Conservation (phyloP, 2,797 vertebrate genomes). For the Ataeniobius toweri region DNA sequence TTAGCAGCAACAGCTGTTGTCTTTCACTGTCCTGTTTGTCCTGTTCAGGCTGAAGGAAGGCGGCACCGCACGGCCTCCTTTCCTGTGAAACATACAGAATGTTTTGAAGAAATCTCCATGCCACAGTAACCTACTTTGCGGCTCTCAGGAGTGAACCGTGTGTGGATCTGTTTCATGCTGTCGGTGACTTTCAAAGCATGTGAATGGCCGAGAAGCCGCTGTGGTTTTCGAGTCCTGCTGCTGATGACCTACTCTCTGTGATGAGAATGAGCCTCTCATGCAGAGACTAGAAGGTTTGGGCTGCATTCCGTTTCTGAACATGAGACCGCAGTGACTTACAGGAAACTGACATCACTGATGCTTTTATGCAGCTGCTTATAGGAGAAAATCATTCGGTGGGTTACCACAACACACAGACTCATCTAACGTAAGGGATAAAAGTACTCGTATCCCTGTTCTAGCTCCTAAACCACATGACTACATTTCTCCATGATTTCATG, state of each 20-base stretch:
- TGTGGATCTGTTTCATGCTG: background rate
- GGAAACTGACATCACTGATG: constrained; percentile 24
- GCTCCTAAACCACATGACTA: constrained; percentile 12
- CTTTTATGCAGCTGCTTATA: constrained; percentile 9
- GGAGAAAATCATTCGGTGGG: constrained; percentile 12
- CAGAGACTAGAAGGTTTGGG: constrained; percentile 30
- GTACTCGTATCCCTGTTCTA: background rate
- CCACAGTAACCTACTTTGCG: background rate
- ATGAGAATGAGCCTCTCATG: constrained; percentile 21
- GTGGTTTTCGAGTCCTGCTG: constrained; percentile 31
- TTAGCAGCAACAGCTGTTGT: background rate
- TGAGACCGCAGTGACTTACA: constrained; percentile 22
- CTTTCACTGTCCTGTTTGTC: constrained; percentile 1
- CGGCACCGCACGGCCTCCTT: background rate
- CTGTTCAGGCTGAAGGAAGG: constrained; percentile 2
- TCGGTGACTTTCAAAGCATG: background rate
- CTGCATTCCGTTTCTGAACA: constrained; percentile 28
- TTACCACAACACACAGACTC: constrained; percentile 20
- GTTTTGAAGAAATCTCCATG: background rate
- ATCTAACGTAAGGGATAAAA: background rate
- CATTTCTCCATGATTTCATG: constrained; percentile 10
- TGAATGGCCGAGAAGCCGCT: constrained; percentile 27
- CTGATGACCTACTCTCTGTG: constrained; percentile 37
- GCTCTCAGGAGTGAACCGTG: constrained; percentile 7
- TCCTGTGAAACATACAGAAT: background rate